Percentiles rank a stretch among this genome's conserved stretches.
Conservation (phyloP, 2,888 invertebrate species). For the Brenthis ino region DNA sequence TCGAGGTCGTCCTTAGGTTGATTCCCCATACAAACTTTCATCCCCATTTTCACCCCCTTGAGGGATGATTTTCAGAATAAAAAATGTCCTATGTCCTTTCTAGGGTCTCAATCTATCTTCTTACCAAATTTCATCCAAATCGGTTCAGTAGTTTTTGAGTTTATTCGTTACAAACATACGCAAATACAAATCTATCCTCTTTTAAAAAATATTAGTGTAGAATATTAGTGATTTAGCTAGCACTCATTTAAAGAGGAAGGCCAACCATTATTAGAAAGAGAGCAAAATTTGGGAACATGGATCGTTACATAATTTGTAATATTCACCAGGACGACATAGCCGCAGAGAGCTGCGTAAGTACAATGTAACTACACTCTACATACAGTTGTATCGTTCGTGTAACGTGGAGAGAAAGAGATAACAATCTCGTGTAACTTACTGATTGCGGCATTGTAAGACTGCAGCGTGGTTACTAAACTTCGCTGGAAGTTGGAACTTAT, state of each 20-base stretch:
- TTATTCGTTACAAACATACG: no score
- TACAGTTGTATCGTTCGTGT: conserved; percentile 19
- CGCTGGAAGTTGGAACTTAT: not conserved
- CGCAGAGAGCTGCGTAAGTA: conserved; percentile 46
- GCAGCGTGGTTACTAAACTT: not conserved
- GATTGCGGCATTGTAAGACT: conserved; percentile 8
- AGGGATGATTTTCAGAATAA: no score
- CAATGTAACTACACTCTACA: conserved; percentile 23
- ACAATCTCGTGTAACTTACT: conserved; percentile 6
- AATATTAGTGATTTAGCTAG: no score
- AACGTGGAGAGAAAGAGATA: conserved; percentile 23
- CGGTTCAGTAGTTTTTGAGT: no score
- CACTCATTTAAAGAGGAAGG: not conserved
- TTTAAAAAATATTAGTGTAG: no score
- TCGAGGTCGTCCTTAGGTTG: no score
- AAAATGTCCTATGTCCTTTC: no score
- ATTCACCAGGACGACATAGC: conserved; percentile 60
- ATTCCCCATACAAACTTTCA: no score
- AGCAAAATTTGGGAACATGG: conserved; percentile 25
- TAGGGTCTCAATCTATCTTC: no score
- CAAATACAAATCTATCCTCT: no score
- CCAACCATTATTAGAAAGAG: conserved; percentile 14
- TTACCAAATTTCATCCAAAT: no score
- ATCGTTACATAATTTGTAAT: conserved; percentile 76
- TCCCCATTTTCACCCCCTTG: no score